phyloP scores from a whole-genome alignment of 2,797 vertebrate genomes.

The Toxotes lorentzi region DNA sequence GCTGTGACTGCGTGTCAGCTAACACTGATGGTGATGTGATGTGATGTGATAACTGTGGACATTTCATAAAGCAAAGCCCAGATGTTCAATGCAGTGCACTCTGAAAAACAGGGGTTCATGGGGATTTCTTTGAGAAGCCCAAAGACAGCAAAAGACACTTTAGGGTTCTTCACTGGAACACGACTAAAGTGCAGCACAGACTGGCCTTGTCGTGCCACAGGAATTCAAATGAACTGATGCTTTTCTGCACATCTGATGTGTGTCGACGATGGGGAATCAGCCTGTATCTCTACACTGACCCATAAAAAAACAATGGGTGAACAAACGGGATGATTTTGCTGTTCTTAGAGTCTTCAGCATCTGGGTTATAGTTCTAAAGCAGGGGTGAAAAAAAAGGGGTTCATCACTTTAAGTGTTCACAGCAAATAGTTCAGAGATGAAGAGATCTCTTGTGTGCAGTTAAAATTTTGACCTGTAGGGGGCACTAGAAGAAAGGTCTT shows the following conservation, averaged over 20 bases:
- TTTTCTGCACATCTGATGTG: not conserved
- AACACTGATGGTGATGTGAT: conserved; percentile 37
- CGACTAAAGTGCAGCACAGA: conserved; percentile 31
- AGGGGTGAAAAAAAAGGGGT: not conserved
- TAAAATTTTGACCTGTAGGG: not conserved
- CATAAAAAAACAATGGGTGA: not conserved
- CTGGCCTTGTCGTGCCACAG: conserved; percentile 12
- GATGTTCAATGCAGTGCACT: conserved; percentile 30
- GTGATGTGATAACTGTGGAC: conserved; percentile 34
- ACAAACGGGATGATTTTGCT: not conserved
- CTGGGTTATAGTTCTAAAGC: not conserved
- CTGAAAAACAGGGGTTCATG: conserved; percentile 4
- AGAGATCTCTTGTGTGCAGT: not conserved
- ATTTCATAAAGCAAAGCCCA: conserved; percentile 24
- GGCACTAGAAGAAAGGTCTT: not conserved
- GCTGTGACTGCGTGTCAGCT: conserved; percentile 30
- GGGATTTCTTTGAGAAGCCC: conserved; percentile 6
- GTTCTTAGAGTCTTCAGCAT: not conserved
- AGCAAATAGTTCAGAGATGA: not conserved
- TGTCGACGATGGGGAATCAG: not conserved
- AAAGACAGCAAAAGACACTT: conserved; percentile 18
- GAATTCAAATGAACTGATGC: not conserved
- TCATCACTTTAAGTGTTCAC: not conserved
- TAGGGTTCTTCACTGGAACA: conserved; percentile 16
- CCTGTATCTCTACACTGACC: not conserved